Evolutionary conservation across 2,113 vertebrate species (phyloP), one percentile per base, ranked within the genome.

Genomic region (Prunella fulvescens): DNA sequence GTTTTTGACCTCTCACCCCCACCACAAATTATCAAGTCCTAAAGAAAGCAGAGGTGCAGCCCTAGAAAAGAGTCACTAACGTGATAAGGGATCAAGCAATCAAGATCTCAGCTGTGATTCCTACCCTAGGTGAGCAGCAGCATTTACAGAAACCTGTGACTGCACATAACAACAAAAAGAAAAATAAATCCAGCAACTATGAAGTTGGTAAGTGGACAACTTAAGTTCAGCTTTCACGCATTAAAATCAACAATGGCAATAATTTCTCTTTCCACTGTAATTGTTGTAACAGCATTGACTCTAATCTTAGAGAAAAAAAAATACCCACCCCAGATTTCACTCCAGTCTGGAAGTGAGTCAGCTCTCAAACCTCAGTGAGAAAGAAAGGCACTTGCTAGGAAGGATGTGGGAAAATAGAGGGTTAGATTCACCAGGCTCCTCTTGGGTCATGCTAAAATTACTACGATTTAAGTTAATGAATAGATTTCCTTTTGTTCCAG

Each of bases 381-480:
- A 92, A 77, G 93, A 53, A 70, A 96, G 80, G 95, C 86, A 76
- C 72, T 96, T 94, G 69, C 72, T 94, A 96, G 90, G 92, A 97
- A 86, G 65, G 90, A 93, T 91, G 86, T 92, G 88, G 81, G 90
- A 93, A 97, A 96, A 97, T 93, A 97, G 94, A 86, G 83, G 88
- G 78, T 95, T 96, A 92, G 94, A 95, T 95, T 94, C 92, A 94
- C 79, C 47, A 95, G 62, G 81, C 95, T 94, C 83, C 92, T 96
- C 90, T 90, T 95, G 90, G 96, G 94, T 95, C 95, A 96, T 39
- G 88, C 90, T 88, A 92, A 95, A 97, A 96, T 97, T 97, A 96
- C 94, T 96, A 93, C 88, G 61, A 97, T 95, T 96, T 94, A 93
- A 96, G 86, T 83, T 94, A 96, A 96, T 94, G 92, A 96, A 94